Percentiles rank a stretch among this genome's conserved stretches.
Conservation (phyloP, 2,888 invertebrate species). For the Mantis religiosa region DNA sequence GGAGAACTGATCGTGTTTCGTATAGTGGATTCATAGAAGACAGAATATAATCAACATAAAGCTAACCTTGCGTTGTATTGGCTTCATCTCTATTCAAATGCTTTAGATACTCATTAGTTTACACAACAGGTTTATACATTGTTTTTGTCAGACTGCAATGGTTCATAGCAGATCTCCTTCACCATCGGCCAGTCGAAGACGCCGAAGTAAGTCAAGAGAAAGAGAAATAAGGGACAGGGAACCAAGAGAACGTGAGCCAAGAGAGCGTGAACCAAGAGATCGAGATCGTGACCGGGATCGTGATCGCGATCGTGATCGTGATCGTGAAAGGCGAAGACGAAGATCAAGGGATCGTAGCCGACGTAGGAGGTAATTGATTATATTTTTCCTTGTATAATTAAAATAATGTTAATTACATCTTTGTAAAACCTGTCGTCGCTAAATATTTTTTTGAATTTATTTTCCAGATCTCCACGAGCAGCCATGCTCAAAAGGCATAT, state of each 20-base stretch:
- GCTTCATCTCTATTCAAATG: too few relatives aligned
- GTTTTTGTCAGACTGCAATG: not conserved
- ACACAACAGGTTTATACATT: too few relatives aligned
- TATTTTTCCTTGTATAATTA: too few relatives aligned
- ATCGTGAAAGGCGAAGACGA: conserved; percentile 43
- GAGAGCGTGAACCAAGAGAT: conserved; percentile 42
- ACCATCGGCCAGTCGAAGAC: conserved; percentile 41
- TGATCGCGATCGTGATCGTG: too few relatives aligned
- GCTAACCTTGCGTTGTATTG: too few relatives aligned
- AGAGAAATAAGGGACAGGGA: conserved; percentile 33
- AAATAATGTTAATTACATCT: too few relatives aligned
- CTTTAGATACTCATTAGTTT: not conserved
- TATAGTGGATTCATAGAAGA: not conserved
- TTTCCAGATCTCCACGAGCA: too few relatives aligned
- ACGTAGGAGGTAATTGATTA: conserved; percentile 16
- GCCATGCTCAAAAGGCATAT: too few relatives aligned
- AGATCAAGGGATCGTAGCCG: conserved; percentile 42
- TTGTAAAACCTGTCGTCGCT: too few relatives aligned
- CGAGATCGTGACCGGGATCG: conserved; percentile 46
- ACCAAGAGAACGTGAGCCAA: conserved; percentile 42
- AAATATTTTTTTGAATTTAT: too few relatives aligned
- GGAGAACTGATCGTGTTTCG: not conserved
- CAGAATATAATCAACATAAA: too few relatives aligned
- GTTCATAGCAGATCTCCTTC: conserved; percentile 49
- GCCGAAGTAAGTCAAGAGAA: conserved; percentile 50